Evolutionary conservation across 2,113 vertebrate species (phyloP).

Genomic region (Casuarius casuarius): DNA sequence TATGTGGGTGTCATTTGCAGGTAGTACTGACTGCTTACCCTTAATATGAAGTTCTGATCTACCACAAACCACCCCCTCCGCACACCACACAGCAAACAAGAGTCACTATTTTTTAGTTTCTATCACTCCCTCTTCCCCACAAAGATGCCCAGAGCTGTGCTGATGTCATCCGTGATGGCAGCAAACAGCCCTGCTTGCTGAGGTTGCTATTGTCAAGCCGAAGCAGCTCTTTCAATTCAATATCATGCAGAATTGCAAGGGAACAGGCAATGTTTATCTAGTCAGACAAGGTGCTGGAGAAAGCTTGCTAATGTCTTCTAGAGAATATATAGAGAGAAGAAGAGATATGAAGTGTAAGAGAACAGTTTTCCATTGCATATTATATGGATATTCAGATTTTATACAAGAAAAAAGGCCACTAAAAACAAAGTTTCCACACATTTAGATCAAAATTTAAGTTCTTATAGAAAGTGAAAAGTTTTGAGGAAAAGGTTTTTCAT

Average conservation of each 20-base stretch:
- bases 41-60: not conserved
- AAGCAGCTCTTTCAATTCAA: not conserved
- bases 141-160: not conserved
- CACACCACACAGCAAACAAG: fast-evolving
- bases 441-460: not conserved
- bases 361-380: not conserved
- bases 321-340: not conserved
- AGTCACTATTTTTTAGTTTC: not conserved
- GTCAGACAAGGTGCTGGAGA: not conserved
- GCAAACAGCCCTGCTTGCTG: not conserved
- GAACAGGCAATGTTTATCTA: not conserved
- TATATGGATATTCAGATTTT: not conserved
- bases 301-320: not conserved
- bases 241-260: not conserved
- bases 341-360: not conserved
- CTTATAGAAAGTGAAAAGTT: not conserved
- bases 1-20: not conserved
- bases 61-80: not conserved
- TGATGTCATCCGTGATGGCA: not conserved
- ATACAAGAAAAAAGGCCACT: not conserved
- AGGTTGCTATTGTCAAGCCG: not conserved
- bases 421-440: not conserved
- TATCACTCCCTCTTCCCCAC: not conserved
- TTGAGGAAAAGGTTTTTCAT: not conserved
- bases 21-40: not conserved